Base-by-base conservation (phyloP, 1,140 invertebrate genomes). In the Sinella curviseta region DNA sequence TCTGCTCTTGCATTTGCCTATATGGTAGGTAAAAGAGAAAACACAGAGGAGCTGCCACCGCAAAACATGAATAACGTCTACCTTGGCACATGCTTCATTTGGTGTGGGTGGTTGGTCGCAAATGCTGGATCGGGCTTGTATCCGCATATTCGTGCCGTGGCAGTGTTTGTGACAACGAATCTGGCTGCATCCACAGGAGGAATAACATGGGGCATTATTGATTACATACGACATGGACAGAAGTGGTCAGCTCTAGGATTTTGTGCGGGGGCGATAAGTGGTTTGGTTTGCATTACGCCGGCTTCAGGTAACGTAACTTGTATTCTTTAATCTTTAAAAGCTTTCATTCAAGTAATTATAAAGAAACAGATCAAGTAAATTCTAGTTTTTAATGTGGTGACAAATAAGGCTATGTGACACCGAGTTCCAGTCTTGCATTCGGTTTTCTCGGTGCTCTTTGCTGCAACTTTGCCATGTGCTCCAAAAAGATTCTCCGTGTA, bases 231-330 rank as follows among this genome's bases (percentile, higher is more conserved):
- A 30, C 48, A 79, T 16, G 77, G 76, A 20, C 48, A 73, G 35
- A 81, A 79, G 28, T 81, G 79, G 30, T 83, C 82, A 0, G 82
- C 82, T 26, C 34, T 81, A 20, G 82, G 82, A 77, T 83, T 81
- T n/a, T 83, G 82, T 55, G 24, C 39, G 1, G 82, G 82, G n/a
- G 74, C 65, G 3, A 70, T 83, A 57, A 81, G 80, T 77, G 82
- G 82, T n/a, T 74, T 83, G 20, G 82, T 83, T 0, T 76, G 78
- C 0, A 77, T 83, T 30, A 81, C 77, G n/a, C 77, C 80, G 17
- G 82, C 80, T 0, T 79, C 77, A 0, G 82, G 82, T 28, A 34
- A 67, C 3, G 24, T 28, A 17, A 24, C 55, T 4, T 60, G 24
- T 4, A 48, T 48, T 17, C 4, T 48, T 48, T 48, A 48, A 48